Evolutionary conservation across 2,797 vertebrate species (phyloP).

Genomic region (Falco novaeseelandiae): DNA sequence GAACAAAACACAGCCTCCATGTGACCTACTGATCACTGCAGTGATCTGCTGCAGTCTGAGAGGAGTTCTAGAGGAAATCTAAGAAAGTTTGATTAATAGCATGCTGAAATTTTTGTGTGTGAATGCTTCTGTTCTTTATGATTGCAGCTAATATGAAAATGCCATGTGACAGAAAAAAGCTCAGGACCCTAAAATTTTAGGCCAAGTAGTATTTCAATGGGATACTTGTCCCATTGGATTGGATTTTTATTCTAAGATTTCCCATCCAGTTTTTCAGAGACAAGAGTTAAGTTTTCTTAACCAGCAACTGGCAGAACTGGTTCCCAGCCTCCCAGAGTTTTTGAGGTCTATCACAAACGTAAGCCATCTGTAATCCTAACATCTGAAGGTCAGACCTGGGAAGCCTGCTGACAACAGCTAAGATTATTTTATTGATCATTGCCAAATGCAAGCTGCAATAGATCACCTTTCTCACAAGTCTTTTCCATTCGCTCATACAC

Average conservation of each 20-base stretch:
- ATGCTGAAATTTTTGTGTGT: background rate
- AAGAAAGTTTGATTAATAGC: background rate
- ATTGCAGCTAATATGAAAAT: background rate
- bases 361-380: background rate
- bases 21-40: too few species aligned
- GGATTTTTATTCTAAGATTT: background rate
- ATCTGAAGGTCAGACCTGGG: background rate
- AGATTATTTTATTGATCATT: constrained; percentile 7
- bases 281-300: background rate
- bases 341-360: background rate
- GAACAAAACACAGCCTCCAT: background rate
- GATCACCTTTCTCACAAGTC: background rate
- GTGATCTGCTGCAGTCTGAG: background rate
- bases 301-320: background rate
- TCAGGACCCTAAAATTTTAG: background rate
- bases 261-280: background rate
- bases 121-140: background rate
- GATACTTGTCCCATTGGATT: background rate
- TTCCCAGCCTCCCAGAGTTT: background rate
- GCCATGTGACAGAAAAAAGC: background rate
- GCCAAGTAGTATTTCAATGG: background rate
- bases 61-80: background rate
- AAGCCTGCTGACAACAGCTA: background rate
- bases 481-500: background rate
- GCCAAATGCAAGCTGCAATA: background rate